These are phyloP conservation scores for Celastrina argiolus DNA, from an alignment of 2,888 invertebrate genomes.

Conservation along the genomic window DNA sequence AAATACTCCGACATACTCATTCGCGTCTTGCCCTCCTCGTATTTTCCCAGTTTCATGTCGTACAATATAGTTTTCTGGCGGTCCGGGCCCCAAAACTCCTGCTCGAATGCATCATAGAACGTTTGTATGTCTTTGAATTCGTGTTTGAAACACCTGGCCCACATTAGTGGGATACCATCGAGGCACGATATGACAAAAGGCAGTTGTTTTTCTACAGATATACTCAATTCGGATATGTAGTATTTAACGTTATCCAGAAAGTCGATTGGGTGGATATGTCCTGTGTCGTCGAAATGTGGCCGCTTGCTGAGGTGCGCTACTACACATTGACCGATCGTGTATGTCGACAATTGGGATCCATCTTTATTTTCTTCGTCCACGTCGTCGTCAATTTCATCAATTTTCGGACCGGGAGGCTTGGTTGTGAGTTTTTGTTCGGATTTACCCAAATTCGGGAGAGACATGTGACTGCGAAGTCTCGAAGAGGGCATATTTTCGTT, in stretches of 20 bases:
- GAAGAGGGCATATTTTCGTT: slow-evolving; percentile 63
- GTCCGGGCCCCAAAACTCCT: slow-evolving; percentile 70
- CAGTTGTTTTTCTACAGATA: slow-evolving; percentile 59
- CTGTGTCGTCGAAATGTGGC: slow-evolving; percentile 65
- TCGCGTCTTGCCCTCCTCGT: slow-evolving; percentile 53
- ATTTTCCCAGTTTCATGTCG: slow-evolving; percentile 70
- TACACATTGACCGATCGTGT: slow-evolving; percentile 64
- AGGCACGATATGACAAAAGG: slow-evolving; percentile 67
- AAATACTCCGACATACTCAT: slow-evolving; percentile 72
- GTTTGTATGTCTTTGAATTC: slow-evolving; percentile 59
- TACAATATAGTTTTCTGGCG: slow-evolving; percentile 66
- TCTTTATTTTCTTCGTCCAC: slow-evolving; percentile 44
- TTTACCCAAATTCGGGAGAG: slow-evolving; percentile 69
- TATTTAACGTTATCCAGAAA: slow-evolving; percentile 65
- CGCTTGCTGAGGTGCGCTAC: slow-evolving; percentile 62
- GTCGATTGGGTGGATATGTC: slow-evolving; percentile 68
- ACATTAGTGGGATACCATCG: slow-evolving; percentile 67
- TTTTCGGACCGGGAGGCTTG: slow-evolving; percentile 50
- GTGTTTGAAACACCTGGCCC: slow-evolving; percentile 66
- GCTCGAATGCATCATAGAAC: slow-evolving; percentile 64
- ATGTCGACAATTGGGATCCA: slow-evolving; percentile 52
- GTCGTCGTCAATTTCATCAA: slow-evolving; percentile 63
- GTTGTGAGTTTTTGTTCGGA: slow-evolving; percentile 49
- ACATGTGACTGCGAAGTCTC: slow-evolving; percentile 67
- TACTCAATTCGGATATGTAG: slow-evolving; percentile 63